A percentile compares a stretch with the other conserved stretches of the same genome.
Conservation (phyloP, 2,113 vertebrate genomes). For the Pan paniscus region DNA sequence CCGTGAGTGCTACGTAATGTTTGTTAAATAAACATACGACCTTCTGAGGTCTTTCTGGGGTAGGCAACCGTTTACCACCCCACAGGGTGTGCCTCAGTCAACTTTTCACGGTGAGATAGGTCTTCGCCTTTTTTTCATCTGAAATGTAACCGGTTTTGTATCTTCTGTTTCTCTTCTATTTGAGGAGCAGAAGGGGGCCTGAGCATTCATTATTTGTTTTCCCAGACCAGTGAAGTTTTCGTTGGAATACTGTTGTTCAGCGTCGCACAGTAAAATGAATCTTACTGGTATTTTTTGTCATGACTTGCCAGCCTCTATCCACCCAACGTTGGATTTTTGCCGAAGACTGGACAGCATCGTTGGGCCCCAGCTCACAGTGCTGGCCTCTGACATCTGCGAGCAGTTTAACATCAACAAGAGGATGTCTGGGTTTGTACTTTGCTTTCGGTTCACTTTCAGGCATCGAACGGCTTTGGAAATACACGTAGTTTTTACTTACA, state of each 20-base stretch:
- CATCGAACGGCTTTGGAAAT: not conserved
- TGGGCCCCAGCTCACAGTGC: conserved; percentile 96
- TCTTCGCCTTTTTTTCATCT: not conserved
- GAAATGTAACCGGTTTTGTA: too few species aligned
- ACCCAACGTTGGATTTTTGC: conserved; percentile 94
- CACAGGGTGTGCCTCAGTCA: too few species aligned
- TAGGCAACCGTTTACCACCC: not conserved
- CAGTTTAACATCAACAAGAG: conserved; percentile 98
- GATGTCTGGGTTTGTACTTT: conserved; percentile 91
- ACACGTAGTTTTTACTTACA: not conserved
- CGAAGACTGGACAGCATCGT: conserved; percentile 94
- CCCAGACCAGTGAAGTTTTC: not conserved
- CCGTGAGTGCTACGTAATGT: not conserved
- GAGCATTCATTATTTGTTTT: not conserved
- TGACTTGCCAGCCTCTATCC: conserved; percentile 86
- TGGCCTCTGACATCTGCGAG: conserved; percentile 98
- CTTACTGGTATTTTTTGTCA: conserved; percentile 38
- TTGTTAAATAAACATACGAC: not conserved
- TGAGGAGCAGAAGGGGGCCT: not conserved
- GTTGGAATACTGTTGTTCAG: not conserved
- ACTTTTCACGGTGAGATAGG: not conserved
- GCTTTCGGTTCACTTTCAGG: not conserved
- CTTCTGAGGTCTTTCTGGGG: not conserved
- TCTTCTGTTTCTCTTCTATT: not conserved
- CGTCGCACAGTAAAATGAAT: not conserved